phyloP scores from a whole-genome alignment of 2,113 vertebrate species.

The Grammomys surdaster region DNA sequence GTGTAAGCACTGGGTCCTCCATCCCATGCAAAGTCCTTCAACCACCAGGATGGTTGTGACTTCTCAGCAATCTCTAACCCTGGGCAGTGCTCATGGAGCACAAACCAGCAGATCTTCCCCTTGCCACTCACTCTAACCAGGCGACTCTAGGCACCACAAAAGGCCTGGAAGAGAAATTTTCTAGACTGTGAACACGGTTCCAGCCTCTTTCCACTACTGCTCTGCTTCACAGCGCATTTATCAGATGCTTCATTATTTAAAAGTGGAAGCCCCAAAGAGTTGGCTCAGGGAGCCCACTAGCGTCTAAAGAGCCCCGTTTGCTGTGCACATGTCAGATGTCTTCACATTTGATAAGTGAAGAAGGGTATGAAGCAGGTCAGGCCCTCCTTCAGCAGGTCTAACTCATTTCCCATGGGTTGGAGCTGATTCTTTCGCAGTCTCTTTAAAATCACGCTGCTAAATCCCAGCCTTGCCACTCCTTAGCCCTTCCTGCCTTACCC shows the following conservation, averaged over 20 bases:
- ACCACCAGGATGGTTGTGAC: not conserved
- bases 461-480: not conserved
- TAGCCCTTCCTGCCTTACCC: not conserved
- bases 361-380: not conserved
- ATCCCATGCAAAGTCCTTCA: not conserved
- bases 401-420: slow-evolving; percentile 11
- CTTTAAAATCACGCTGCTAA: not conserved
- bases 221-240: slow-evolving; percentile 29
- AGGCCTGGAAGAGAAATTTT: not conserved
- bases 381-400: not conserved
- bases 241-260: slow-evolving; percentile 73
- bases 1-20: not conserved
- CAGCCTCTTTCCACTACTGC: not conserved
- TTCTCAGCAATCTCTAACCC: not conserved
- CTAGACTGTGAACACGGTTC: not conserved
- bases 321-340: not conserved
- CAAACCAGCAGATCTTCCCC: not conserved
- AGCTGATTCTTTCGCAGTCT: not conserved
- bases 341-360: slow-evolving; percentile 61
- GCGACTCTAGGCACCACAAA: not conserved
- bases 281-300: slow-evolving; percentile 30
- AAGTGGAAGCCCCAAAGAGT: slow-evolving; percentile 42
- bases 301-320: not conserved
- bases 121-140: not conserved
- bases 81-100: rapidly evolving